Conservation (phyloP, 1,140 invertebrate species). For the Babylonia areolata region DNA sequence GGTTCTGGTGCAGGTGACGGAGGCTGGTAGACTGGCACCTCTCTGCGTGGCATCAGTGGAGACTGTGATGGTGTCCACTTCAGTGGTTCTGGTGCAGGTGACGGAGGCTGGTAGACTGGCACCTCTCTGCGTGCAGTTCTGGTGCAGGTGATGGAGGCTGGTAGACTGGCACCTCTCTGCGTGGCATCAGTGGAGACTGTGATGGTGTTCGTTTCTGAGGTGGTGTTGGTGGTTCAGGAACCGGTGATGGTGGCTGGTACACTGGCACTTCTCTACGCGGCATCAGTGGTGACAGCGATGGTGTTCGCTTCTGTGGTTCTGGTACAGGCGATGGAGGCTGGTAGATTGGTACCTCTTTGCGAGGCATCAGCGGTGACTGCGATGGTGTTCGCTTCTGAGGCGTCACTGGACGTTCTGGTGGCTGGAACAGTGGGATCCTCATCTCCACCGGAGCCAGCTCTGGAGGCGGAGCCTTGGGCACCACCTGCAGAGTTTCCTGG, state of each 20-base stretch:
- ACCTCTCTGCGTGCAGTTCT: background rate
- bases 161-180: slow-evolving; percentile 61
- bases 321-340: slow-evolving; percentile 44
- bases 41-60: slow-evolving; percentile 47
- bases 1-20: slow-evolving; percentile 39
- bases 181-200: slow-evolving; percentile 27
- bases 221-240: too few species aligned
- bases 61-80: slow-evolving; percentile 16
- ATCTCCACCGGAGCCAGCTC: slow-evolving; percentile 32
- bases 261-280: background rate
- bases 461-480: background rate
- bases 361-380: slow-evolving; percentile 24
- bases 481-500: slow-evolving; percentile 16
- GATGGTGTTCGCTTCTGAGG: slow-evolving; percentile 29
- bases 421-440: slow-evolving; percentile 38
- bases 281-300: slow-evolving; percentile 16
- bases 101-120: slow-evolving; percentile 37
- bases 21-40: slow-evolving; percentile 58
- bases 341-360: background rate
- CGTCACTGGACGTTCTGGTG: slow-evolving; percentile 33
- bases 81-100: slow-evolving; percentile 29
- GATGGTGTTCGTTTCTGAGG: slow-evolving; percentile 26
- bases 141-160: slow-evolving; percentile 49
- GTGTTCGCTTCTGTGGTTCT: slow-evolving; percentile 33
- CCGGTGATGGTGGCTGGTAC: slow-evolving; percentile 43